Evolutionary conservation across 2,888 invertebrate genomes (phyloP).

Genomic region (Alviniconcha strummeri): DNA sequence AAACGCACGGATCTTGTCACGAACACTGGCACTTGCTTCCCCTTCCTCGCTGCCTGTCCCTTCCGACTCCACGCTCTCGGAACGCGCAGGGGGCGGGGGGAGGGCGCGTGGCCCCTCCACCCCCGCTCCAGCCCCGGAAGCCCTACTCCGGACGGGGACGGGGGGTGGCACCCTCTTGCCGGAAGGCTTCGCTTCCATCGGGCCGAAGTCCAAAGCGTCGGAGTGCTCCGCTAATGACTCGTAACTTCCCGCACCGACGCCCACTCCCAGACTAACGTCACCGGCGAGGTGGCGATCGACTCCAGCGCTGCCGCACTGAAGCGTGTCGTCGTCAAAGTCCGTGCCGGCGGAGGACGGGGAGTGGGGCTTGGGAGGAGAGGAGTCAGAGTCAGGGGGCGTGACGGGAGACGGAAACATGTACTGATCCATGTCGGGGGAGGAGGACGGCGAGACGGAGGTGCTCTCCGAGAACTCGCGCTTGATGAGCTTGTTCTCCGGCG

Average conservation of each 20-base stretch:
- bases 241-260: neutral
- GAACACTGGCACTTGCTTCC: constrained; percentile 34
- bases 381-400: constrained; percentile 67
- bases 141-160: constrained; percentile 4
- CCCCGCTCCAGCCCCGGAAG: constrained; percentile 19
- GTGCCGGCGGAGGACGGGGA: constrained; percentile 67
- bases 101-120: neutral
- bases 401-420: constrained; percentile 69
- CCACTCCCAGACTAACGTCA: neutral
- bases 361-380: constrained; percentile 69
- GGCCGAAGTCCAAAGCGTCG: neutral
- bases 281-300: neutral
- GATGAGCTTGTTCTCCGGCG: constrained; percentile 63
- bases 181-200: neutral
- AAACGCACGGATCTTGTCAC: constrained; percentile 44
- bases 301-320: constrained; percentile 25
- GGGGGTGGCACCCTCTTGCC: constrained; percentile 25
- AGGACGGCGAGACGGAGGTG: constrained; percentile 64
- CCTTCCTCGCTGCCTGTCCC: constrained; percentile 11
- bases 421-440: constrained; percentile 63
- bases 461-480: constrained; percentile 66
- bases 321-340: constrained; percentile 53
- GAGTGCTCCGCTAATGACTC: neutral
- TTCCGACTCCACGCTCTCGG: constrained; percentile 26
- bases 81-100: neutral